These are phyloP conservation scores for Euthynnus affinis DNA, from an alignment of 2,797 vertebrate species.

Conservation along the genomic window DNA sequence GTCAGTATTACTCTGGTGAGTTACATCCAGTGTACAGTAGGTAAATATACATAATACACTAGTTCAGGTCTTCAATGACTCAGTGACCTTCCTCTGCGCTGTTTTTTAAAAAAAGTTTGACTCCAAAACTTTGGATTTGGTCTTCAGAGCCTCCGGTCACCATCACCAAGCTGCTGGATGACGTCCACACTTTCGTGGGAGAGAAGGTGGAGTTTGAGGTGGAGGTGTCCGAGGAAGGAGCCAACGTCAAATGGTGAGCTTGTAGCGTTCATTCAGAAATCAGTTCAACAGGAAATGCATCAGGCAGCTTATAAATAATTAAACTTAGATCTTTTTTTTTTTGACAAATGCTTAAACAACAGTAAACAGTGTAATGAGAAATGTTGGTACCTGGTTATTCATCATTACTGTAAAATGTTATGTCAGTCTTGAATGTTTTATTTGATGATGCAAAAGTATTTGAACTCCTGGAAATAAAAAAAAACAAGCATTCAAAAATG, in stretches of 20 bases:
- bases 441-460: neutral
- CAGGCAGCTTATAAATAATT: neutral
- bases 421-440: too few relatives aligned
- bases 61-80: conserved; percentile 24
- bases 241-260: conserved; percentile 91
- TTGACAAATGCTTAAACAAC: too few relatives aligned
- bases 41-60: conserved; percentile 2
- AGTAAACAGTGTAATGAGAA: too few relatives aligned
- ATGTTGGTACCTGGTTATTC: too few relatives aligned
- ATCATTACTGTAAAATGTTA: neutral
- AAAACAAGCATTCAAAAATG: neutral
- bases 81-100: neutral
- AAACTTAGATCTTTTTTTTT: neutral
- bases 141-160: conserved; percentile 89
- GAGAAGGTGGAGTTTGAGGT: conserved; percentile 92
- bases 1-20: conserved; percentile 9
- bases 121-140: neutral
- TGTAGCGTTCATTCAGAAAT: neutral
- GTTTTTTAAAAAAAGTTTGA: conserved; percentile 23
- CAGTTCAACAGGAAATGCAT: neutral
- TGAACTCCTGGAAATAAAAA: neutral
- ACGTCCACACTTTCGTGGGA: conserved; percentile 91
- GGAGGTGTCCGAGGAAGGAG: conserved; percentile 94
- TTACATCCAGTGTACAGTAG: neutral
- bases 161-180: conserved; percentile 89